Evolutionary conservation across 2,797 vertebrate genomes (phyloP), one percentile per base, ranked within the genome.

Genomic region (Tamandua tetradactyla): DNA sequence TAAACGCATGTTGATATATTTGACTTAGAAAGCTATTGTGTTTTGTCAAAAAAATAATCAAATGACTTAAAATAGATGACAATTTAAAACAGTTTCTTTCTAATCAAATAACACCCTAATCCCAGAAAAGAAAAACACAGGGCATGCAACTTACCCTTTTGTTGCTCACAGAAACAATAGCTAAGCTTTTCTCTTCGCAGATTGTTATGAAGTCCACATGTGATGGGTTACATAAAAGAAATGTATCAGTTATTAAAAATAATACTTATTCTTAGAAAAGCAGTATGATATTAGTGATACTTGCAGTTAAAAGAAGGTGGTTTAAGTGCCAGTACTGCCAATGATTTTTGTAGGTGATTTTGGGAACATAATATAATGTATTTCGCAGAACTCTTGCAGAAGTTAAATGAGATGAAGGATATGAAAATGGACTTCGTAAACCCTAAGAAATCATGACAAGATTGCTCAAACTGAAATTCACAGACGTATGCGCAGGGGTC

Each of bases 21-120:
- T 93, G 87, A 93, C 80, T 96, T 79, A 91, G 71, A 40, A 83
- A 86, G 40, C 86, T 80, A 68, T 32, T 55, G 3, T 6, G 62
- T 80, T 55, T 86, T 89, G 5, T 69, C 86, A 66, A 61, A 95
- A 94, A 94, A 52, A 66, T 40, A 71, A 80, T 83, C 30, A 86
- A 91, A 87, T 62, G 81, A 32, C 55, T 93, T 72, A 83, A 88
- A 92, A 93, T 27, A 37, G 94, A 72, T 78, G 44, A 52, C 9
- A 81, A 6, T 66, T 5, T 87, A 79, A 93, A 93, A 83, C 7
- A 37, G 8, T 89, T 78, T 84, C n/a, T 91, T 93, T 30, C 71
- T 76, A 84, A 83, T 72, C 55, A 96, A 85, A 62, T 55, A 66
- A 92, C 47, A 37, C 17, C 66, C 12, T n/a, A 8, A 44, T 15